Evolutionary conservation across 2,797 vertebrate species (phyloP), one percentile per base, ranked within the genome.

Genomic region (Hephaestus fuliginosus): DNA sequence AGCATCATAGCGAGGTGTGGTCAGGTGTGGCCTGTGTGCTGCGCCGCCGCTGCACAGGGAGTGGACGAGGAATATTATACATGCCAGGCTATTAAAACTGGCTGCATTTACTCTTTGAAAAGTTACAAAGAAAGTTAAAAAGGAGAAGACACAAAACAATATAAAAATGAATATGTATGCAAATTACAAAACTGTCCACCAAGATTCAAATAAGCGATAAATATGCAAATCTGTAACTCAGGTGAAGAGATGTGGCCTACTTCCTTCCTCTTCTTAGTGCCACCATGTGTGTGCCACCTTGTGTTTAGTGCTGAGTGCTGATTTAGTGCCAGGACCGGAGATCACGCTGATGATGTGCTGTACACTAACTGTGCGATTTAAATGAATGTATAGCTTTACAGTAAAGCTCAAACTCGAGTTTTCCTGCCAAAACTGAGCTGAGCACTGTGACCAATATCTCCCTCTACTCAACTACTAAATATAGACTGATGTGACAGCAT

Each of bases 401-500:
- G 39, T 62, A 25, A 43, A n/a, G 8, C 61, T 56, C 48, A 18
- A 71, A 0, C 20, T 43, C n/a, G 18, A 11, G 10, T 36, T 10
- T 58, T 56, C 15, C 20, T 79, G 65, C 1, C 39, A 53, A 39
- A 69, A 36, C 52, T 39, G 12, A 81, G 36, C 4, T 1, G n/a
- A 61, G 63, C 70, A 39, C 11, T 48, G 49, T 62, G 69, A 49
- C 70, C 25, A 41, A 55, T 64, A 49, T 67, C 70, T 69, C 43
- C 18, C 22, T 72, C 48, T 7, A 25, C 25, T 25, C 25, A 30
- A 61, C 43, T 62, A 8, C 55, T 89, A 84, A 82, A 82, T 85
- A 82, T 82, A 85, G 69, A 49, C 30, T 41, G 74, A 67, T 56
- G 28, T 80, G 82, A 72, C 82, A 71, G 65, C 66, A 36, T 43